A percentile compares a stretch with the other conserved stretches of the same genome.
These are phyloP conservation scores for Girardinichthys multiradiatus DNA, from an alignment of 2,113 vertebrate genomes.

Conservation along the genomic window DNA sequence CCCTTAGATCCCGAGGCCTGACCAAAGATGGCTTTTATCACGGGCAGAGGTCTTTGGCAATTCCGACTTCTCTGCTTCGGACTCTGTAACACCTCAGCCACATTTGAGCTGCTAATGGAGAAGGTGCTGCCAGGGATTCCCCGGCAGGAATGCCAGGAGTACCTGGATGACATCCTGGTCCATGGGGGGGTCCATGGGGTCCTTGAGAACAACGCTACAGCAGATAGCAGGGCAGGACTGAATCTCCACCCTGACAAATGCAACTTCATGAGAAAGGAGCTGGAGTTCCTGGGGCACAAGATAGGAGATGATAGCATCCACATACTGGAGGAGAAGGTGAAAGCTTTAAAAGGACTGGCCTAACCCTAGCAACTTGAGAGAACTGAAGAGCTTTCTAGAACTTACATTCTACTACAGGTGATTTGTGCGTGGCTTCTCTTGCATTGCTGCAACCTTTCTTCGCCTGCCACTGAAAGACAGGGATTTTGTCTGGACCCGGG, in stretches of 20 bases:
- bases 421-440: conserved; percentile 9
- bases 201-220: background rate
- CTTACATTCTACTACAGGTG: conserved; percentile 6
- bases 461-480: background rate
- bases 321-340: background rate
- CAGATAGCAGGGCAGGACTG: background rate
- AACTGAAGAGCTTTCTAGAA: background rate
- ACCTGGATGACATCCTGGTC: background rate
- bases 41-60: background rate
- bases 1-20: conserved; percentile 5
- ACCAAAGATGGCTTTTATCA: conserved; percentile 18
- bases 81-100: background rate
- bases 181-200: background rate
- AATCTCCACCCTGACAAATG: background rate
- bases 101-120: conserved; percentile 6
- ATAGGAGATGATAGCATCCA: background rate
- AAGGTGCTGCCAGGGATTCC: background rate
- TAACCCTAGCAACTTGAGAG: background rate
- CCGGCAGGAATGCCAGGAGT: conserved; percentile 1
- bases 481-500: no score
- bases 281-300: conserved; percentile 3
- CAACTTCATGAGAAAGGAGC: conserved; percentile 4
- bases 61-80: background rate
- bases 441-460: background rate
- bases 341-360: background rate